Conservation (phyloP, 1,140 invertebrate species). For the Phenacoccus solenopsis region DNA sequence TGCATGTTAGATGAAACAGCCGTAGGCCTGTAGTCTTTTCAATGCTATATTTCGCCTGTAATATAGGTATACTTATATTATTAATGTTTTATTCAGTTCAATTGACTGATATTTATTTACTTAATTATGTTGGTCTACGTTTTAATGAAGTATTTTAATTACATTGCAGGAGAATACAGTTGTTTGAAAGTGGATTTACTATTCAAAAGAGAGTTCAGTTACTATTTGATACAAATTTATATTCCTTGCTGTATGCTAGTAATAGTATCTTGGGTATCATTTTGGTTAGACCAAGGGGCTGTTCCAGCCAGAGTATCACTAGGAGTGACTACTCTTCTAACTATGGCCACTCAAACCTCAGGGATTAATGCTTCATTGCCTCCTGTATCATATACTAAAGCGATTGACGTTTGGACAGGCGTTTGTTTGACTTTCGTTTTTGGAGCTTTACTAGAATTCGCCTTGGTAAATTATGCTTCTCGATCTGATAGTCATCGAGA, state of each 20-base stretch:
- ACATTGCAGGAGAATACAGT: constrained; percentile 89
- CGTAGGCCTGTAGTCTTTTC: too few species aligned
- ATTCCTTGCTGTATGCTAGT: constrained; percentile 94
- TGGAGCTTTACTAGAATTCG: constrained; percentile 90
- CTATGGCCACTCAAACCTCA: constrained; percentile 94
- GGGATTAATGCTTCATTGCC: constrained; percentile 93
- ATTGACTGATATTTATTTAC: too few species aligned
- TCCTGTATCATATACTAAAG: constrained; percentile 92
- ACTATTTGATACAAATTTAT: constrained; percentile 96
- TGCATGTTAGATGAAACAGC: too few species aligned
- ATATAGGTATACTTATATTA: too few species aligned
- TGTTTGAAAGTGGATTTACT: constrained; percentile 88
- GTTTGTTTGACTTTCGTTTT: constrained; percentile 95
- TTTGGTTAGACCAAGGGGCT: constrained; percentile 94
- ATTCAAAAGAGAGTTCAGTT: constrained; percentile 94
- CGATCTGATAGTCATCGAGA: constrained; percentile 80
- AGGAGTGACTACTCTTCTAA: constrained; percentile 88
- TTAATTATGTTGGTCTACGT: too few species aligned
- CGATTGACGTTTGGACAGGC: constrained; percentile 95
- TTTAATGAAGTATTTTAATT: not conserved
- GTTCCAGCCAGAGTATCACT: constrained; percentile 87
- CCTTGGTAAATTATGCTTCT: constrained; percentile 92
- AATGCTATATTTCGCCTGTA: too few species aligned
- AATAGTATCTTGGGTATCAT: constrained; percentile 94
- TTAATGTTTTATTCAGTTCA: too few species aligned